Base-by-base conservation (phyloP, 2,113 vertebrate species). In the Dipodomys spectabilis region DNA sequence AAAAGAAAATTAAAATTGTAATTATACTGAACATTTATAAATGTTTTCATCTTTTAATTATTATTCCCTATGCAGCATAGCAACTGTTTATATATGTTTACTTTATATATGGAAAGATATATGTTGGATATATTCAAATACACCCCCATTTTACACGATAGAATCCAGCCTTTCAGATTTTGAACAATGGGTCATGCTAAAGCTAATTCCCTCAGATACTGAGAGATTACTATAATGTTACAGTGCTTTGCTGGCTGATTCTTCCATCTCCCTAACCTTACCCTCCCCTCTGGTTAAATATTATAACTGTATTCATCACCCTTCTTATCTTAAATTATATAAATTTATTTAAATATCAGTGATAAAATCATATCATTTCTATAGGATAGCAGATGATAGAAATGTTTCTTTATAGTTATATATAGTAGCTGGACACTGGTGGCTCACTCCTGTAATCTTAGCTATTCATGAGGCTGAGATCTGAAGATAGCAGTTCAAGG, bases 331-430 rank as follows among this genome's bases (percentile, higher is more conserved):
- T 75, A 65, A 92, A 64, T 15, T 80, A 11, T 71, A 16, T 82
- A 62, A 85, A 93, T 69, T 6, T 89, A 23, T 67, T 28, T 82
- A 79, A 90, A 45, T 88, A 82, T 83, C 49, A 94, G 45, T 68
- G 73, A 64, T 75, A 45, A 64, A 78, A 88, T 67, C 45, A 68
- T 22, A 84, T 79, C 39, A 60, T 78, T 90, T 93, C 93, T 28
- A 23, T 68, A 84, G 35, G 20, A 15, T 69, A 81, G 49, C 12
- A 49, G 6, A 82, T 83, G 67, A 44, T 28, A 49, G 22, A 77
- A n/a, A n/a, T 28, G 91, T 92, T 84, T 81, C 62, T 73, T 79
- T 78, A 87, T 90, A 95, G 77, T 80, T 72, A 71, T n/a, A 2
- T 16, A 18, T 32, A 78, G 39, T 39, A 39, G 39, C n/a, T n/a